Evolutionary conservation across 2,888 invertebrate species (phyloP), one percentile per base, ranked within the genome.

Genomic region (Oconnorella tubifera): DNA sequence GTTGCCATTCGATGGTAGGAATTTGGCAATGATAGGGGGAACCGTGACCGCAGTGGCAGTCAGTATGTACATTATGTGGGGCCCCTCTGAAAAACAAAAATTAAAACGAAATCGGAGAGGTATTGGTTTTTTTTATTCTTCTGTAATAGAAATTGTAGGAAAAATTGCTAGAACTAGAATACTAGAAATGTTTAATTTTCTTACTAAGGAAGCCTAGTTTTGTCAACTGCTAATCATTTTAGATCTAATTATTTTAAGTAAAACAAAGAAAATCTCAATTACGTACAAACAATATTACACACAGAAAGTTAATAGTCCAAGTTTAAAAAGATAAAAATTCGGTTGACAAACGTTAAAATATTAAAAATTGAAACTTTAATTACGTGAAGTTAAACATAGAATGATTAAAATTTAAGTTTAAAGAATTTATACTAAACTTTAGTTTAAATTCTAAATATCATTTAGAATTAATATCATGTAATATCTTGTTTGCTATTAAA

Each of bases 31-130:
- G 25, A 33, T 77, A 31, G 71, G 74, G 3, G 72, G 74, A 23
- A 59, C 74, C 23, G 71, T 75, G 1, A 71, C 77, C 49, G 76
- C 74, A 2, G 65, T 76, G 33, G 70, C 74, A 32, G 75, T 76
- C 14, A 74, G 75, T 23, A 67, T 71, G 4, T 79, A 79, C 65
- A 71, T 78, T 14, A 68, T 79, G 6, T 78, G 74, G 74, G 78
- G 77, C 1, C 78, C 78, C 10, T 69, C 53, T 10, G 53, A 51
- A 25, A 51, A 51, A 51, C 40, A 40, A 40, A 6, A 40, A 40
- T 40, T 40, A 40, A 6, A 25, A 51, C 25, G 10, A 27, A 27
- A 19, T 6, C 14, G 53, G 53, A 19, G 25, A 6, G 6, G 10
- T 14, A 14, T 6, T 14, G 6, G 40, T 40, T 14, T 40, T 40